Evolutionary conservation across 2,797 vertebrate species (phyloP).

Genomic region (Brachyrhaphis roseni): DNA sequence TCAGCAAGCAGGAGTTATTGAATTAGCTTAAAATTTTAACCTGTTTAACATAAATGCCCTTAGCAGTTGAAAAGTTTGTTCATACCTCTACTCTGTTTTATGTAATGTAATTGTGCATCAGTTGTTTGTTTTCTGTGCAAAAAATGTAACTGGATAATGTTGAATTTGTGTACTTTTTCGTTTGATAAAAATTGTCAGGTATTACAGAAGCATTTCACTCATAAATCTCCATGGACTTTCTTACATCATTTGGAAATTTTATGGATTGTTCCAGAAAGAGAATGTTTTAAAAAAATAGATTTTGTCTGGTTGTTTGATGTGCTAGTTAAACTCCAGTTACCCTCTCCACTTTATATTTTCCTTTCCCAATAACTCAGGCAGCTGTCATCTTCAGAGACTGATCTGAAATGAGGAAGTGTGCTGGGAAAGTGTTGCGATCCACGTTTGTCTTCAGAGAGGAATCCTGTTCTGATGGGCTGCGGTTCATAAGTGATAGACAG

Average conservation of each 20-base stretch:
- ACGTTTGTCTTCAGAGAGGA: constrained; percentile 46
- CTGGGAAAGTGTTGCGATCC: constrained; percentile 55
- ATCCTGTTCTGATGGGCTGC: constrained; percentile 53
- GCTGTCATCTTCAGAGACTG: constrained; percentile 46
- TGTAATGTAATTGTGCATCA: neutral
- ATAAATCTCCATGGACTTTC: neutral
- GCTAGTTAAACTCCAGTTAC: constrained; percentile 1
- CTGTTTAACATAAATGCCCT: neutral
- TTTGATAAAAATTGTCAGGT: neutral
- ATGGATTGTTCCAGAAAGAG: neutral
- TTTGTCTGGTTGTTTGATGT: constrained; percentile 19
- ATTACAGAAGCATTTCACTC: neutral
- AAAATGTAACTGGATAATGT: neutral
- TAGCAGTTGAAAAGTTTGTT: neutral
- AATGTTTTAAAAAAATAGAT: neutral
- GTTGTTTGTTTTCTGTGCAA: neutral
- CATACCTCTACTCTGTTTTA: neutral
- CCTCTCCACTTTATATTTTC: constrained; percentile 34
- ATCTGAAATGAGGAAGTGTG: constrained; percentile 45
- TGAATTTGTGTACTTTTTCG: neutral
- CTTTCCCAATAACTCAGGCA: constrained; percentile 52
- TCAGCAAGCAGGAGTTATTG: neutral
- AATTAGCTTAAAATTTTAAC: neutral
- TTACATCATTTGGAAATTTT: neutral
- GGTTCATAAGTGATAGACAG: constrained; percentile 69